phyloP scores from a whole-genome alignment of 1,140 invertebrate genomes.

The Tetramorium parvispinum region DNA sequence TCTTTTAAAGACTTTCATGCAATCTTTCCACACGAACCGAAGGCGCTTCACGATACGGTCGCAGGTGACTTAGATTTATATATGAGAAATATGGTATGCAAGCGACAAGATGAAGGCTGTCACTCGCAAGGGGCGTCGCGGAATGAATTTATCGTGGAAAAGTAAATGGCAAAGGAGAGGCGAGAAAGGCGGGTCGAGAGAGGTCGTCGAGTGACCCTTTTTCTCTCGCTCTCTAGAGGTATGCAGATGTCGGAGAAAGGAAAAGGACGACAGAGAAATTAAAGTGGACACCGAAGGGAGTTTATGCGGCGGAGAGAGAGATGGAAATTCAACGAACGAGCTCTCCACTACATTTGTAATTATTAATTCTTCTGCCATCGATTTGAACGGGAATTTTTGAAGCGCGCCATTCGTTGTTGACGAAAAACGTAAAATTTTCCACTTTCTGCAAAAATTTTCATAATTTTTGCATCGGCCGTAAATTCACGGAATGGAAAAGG shows the following conservation, averaged over 20 bases:
- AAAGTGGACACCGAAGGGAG: slow-evolving; percentile 42
- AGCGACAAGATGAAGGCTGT: slow-evolving; percentile 67
- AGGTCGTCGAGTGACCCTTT: slow-evolving; percentile 51
- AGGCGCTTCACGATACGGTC: neutral
- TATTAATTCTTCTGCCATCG: slow-evolving; percentile 40
- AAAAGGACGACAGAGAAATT: slow-evolving; percentile 52
- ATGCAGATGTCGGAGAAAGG: slow-evolving; percentile 50
- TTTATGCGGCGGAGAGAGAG: neutral
- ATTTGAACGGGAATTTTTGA: neutral
- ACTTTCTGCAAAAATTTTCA: neutral
- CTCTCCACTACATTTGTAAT: slow-evolving; percentile 10
- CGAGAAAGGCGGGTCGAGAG: slow-evolving; percentile 23
- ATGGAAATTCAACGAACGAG: slow-evolving; percentile 34
- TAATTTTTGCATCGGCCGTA: slow-evolving; percentile 5
- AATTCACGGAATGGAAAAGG: slow-evolving; percentile 1
- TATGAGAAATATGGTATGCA: slow-evolving; percentile 68
- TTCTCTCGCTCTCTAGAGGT: slow-evolving; percentile 41
- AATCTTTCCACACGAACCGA: neutral
- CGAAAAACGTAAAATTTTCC: slow-evolving; percentile 3
- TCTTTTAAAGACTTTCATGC: neutral
- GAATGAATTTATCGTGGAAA: slow-evolving; percentile 74
- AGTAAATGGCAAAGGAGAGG: slow-evolving; percentile 37
- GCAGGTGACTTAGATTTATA: slow-evolving; percentile 40
- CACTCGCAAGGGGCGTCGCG: slow-evolving; percentile 64
- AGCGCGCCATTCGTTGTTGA: neutral